Percentiles rank a stretch among this genome's conserved stretches.
phyloP scores from a whole-genome alignment of 30 jellyfish, hydroid and myxozoan genomes.

The Hydra vulgaris region DNA sequence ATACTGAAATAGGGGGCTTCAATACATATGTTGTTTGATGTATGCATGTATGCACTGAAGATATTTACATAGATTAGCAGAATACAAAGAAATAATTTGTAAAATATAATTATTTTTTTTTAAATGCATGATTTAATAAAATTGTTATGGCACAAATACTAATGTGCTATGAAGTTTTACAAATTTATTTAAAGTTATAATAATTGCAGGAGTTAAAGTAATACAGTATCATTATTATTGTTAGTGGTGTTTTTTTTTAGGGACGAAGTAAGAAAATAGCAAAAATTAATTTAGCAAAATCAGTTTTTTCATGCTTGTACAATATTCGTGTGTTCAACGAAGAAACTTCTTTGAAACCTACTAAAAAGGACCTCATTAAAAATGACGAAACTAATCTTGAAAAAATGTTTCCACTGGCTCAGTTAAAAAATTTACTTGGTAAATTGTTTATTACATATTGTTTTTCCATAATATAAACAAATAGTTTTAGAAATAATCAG shows the following conservation, averaged over 20 bases:
- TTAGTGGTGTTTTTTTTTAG: neutral
- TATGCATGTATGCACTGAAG: too few relatives aligned
- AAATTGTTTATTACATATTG: neutral
- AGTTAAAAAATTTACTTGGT: slow-evolving; percentile 26
- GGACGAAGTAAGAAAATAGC: slow-evolving; percentile 77
- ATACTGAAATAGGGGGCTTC: too few relatives aligned
- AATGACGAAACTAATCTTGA: slow-evolving; percentile 15
- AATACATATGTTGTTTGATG: too few relatives aligned
- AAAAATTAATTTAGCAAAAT: slow-evolving; percentile 50
- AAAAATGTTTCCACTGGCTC: slow-evolving; percentile 33
- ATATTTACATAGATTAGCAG: too few relatives aligned
- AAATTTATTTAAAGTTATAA: too few relatives aligned
- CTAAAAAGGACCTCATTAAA: neutral
- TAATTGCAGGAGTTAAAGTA: too few relatives aligned
- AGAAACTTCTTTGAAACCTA: slow-evolving; percentile 26
- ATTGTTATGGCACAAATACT: too few relatives aligned
- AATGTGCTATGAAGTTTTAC: neutral
- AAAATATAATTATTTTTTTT: too few relatives aligned
- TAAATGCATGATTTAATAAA: too few relatives aligned
- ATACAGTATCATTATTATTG: neutral
- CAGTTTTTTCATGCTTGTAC: slow-evolving; percentile 44
- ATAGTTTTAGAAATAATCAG: neutral
- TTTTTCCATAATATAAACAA: neutral
- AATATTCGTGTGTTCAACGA: slow-evolving; percentile 43
- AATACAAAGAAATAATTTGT: too few relatives aligned